Percentiles rank a stretch among this genome's conserved stretches.
Conservation (phyloP, 2,113 vertebrate species). For the Gopherus evgoodei region DNA sequence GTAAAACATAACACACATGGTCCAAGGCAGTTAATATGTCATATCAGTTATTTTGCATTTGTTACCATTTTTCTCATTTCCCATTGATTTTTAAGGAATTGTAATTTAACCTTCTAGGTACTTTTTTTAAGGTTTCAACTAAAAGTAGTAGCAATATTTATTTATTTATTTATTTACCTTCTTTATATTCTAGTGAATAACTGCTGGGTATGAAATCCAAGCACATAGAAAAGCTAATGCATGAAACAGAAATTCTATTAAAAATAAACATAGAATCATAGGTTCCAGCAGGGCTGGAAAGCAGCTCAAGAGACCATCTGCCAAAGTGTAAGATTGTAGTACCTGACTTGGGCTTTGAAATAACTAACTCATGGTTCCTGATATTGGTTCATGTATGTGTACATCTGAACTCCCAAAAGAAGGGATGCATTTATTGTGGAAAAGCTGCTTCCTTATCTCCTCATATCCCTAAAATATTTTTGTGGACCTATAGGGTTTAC, state of each 20-base stretch:
- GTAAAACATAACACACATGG: neutral
- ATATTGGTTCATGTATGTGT: neutral
- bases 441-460: neutral
- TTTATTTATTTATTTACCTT: constrained; percentile 34
- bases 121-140: neutral
- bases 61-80: neutral
- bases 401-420: neutral
- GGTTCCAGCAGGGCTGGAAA: neutral
- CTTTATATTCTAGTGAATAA: neutral
- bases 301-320: neutral
- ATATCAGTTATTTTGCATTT: neutral
- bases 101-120: neutral
- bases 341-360: neutral
- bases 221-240: constrained; percentile 31
- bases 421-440: neutral
- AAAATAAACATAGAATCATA: constrained; percentile 3
- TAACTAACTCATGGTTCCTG: neutral
- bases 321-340: neutral
- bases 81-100: neutral
- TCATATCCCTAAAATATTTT: neutral
- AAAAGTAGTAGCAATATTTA: neutral
- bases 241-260: constrained; percentile 2
- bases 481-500: neutral
- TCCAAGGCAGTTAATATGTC: neutral
- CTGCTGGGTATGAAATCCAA: neutral